Conservation (phyloP, 2,113 vertebrate genomes). For the Oreocharis arfaki region DNA sequence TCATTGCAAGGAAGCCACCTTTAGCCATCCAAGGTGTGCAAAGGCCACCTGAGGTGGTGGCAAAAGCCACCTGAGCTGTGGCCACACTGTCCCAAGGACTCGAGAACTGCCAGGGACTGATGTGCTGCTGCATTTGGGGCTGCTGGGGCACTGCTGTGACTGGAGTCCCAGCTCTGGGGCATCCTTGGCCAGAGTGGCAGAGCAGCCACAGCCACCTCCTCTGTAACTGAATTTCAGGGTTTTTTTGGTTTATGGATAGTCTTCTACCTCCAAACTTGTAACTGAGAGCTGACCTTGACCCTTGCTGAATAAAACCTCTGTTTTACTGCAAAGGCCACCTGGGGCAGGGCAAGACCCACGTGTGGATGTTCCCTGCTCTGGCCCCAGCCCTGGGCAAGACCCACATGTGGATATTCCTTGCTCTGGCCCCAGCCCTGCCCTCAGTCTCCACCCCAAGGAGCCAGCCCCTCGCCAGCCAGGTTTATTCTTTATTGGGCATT, state of each 20-base stretch:
- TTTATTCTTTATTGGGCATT: constrained; percentile 29
- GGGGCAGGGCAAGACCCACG: neutral
- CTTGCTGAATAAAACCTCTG: neutral
- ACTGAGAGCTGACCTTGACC: neutral
- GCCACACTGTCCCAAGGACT: neutral
- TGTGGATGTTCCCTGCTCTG: neutral
- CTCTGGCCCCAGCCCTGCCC: neutral
- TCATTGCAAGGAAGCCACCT: neutral
- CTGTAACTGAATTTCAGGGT: neutral
- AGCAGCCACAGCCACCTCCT: neutral
- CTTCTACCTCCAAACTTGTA: neutral
- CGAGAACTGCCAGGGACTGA: fast-evolving
- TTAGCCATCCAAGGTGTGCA: neutral
- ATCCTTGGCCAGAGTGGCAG: neutral
- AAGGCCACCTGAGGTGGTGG: neutral
- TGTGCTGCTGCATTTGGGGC: neutral
- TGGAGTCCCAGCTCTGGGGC: neutral
- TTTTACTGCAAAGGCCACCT: neutral
- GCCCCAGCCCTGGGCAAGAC: neutral
- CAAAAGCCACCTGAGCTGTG: neutral
- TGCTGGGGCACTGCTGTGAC: neutral
- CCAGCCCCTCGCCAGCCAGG: neutral
- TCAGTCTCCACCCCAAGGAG: neutral
- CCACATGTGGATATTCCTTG: neutral
- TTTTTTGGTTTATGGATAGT: neutral